These are phyloP conservation scores for Odobenus rosmarus DNA, from an alignment of 2,113 vertebrate genomes.

Conservation along the genomic window DNA sequence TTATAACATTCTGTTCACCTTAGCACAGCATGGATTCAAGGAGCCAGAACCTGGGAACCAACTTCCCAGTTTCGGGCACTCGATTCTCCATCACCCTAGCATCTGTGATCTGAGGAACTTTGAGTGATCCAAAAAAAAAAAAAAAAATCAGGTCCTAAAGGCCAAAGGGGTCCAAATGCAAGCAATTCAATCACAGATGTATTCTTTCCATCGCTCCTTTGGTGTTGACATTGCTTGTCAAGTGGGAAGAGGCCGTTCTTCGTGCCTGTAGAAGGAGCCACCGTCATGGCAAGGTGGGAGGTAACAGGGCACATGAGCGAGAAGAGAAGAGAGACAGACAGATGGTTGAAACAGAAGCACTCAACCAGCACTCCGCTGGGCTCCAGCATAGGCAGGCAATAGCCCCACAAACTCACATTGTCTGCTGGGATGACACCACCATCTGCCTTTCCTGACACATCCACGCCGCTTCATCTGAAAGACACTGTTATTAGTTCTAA, in stretches of 20 bases:
- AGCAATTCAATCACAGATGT: fast-evolving
- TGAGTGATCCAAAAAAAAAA: neutral
- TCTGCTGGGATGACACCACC: fast-evolving
- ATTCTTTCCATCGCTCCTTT: fast-evolving
- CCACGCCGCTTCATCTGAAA: neutral
- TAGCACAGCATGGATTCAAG: fast-evolving
- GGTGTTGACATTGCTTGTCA: fast-evolving
- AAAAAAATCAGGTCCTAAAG: neutral
- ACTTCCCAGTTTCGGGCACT: neutral
- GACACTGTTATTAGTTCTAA: neutral
- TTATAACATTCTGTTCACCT: fast-evolving
- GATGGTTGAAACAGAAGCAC: too few relatives aligned
- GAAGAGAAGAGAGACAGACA: neutral
- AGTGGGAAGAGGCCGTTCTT: fast-evolving
- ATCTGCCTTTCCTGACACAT: neutral
- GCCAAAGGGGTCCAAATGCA: fast-evolving
- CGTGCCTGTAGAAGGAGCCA: fast-evolving
- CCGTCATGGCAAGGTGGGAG: neutral
- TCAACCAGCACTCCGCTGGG: neutral
- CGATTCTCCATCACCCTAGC: fast-evolving
- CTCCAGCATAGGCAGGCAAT: neutral
- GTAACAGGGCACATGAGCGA: fast-evolving
- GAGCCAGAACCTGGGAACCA: fast-evolving
- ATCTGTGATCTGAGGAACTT: fast-evolving
- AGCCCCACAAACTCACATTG: fast-evolving